Evolutionary conservation across 1,140 invertebrate genomes (phyloP).

Genomic region (Drosophila erecta): DNA sequence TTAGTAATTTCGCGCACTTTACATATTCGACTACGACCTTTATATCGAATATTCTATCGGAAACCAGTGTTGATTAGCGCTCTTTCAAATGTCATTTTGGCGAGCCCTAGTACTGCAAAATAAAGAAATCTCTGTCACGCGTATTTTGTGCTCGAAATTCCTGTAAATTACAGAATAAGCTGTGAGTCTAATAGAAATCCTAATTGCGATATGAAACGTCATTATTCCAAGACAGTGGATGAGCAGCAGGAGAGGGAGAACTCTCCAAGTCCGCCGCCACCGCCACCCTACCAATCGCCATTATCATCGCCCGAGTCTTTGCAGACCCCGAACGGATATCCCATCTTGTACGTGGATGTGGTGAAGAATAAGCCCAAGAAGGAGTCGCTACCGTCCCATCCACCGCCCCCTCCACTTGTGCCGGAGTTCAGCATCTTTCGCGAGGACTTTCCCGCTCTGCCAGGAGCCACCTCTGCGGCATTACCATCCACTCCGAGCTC

Average conservation of each 20-base stretch:
- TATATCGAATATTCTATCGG: constrained; percentile 2
- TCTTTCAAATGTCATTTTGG: constrained; percentile 1
- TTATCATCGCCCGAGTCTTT: constrained; percentile 5
- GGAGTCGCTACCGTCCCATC: neutral
- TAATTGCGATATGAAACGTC: constrained; percentile 56
- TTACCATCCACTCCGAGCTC: neutral
- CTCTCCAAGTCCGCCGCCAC: constrained; percentile 15
- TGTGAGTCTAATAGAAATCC: constrained; percentile 12
- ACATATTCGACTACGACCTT: too few species aligned
- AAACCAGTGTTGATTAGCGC: constrained; percentile 12
- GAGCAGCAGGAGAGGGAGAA: constrained; percentile 14
- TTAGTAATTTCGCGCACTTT: too few species aligned
- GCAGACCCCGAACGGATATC: neutral
- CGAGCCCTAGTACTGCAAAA: neutral
- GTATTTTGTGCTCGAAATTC: constrained; percentile 2
- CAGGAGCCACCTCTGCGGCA: constrained; percentile 19
- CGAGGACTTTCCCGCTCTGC: constrained; percentile 67
- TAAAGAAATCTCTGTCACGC: neutral
- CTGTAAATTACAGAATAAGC: constrained; percentile 29
- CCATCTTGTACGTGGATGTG: constrained; percentile 62
- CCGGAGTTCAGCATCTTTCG: constrained; percentile 58
- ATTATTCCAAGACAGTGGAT: constrained; percentile 38
- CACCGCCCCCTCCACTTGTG: neutral
- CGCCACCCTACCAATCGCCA: constrained; percentile 13
- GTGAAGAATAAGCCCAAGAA: constrained; percentile 57